Percentiles rank a stretch among this genome's conserved stretches.
Conservation (phyloP, 2,888 invertebrate genomes). For the Eulithis prunata region DNA sequence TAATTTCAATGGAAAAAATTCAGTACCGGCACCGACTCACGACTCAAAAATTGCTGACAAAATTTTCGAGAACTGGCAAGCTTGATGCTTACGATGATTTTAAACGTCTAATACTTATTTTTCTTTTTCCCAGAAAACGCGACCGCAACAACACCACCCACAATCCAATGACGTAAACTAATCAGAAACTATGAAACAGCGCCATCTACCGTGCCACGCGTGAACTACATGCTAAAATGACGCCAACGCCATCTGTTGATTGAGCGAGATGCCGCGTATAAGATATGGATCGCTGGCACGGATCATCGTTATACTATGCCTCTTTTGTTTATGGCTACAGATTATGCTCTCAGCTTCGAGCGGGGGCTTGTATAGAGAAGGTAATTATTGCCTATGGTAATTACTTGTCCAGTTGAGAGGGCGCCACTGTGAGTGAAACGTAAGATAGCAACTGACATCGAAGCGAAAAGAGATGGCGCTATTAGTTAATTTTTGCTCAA, state of each 20-base stretch:
- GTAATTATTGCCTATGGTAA: conserved; percentile 43
- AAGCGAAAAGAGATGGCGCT: background rate
- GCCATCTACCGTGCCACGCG: conserved; percentile 48
- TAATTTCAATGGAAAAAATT: too few species aligned
- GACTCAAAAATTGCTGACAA: too few species aligned
- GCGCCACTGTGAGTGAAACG: background rate
- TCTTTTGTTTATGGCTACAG: conserved; percentile 77
- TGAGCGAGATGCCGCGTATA: conserved; percentile 76
- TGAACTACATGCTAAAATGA: conserved; percentile 46
- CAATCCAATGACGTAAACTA: conserved; percentile 12
- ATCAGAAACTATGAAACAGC: conserved; percentile 27
- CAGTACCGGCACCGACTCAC: too few species aligned
- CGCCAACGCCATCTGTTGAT: conserved; percentile 49
- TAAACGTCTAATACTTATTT: background rate
- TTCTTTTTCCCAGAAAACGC: conserved; percentile 7
- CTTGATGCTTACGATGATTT: too few species aligned
- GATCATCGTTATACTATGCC: conserved; percentile 68
- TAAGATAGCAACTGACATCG: background rate
- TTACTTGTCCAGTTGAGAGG: background rate
- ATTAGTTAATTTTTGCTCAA: background rate
- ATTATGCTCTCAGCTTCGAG: conserved; percentile 73
- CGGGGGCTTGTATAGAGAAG: conserved; percentile 67
- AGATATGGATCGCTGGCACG: conserved; percentile 75
- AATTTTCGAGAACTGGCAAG: too few species aligned
- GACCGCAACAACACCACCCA: background rate